Evolutionary conservation across 2,113 vertebrate species (phyloP).

Genomic region (Pongo pygmaeus): DNA sequence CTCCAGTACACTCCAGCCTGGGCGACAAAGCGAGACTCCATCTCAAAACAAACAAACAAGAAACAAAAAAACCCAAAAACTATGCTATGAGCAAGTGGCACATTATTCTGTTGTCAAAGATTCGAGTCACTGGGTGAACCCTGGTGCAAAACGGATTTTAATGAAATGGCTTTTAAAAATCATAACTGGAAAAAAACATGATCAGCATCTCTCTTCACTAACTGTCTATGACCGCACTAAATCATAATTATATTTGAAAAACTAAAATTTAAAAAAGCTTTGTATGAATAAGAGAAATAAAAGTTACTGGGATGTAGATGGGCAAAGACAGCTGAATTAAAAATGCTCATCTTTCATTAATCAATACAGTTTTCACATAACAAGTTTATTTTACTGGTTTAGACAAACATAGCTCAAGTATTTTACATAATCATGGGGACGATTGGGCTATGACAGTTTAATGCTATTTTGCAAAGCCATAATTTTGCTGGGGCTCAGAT

Average conservation of each 20-base stretch:
- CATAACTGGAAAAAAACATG: neutral
- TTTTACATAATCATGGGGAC: constrained; percentile 25
- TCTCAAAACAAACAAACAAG: too few species aligned
- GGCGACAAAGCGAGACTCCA: too few species aligned
- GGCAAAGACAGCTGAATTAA: constrained; percentile 57
- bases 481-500: neutral
- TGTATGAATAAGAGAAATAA: constrained; percentile 30
- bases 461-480: neutral
- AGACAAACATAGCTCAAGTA: constrained; percentile 63
- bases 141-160: neutral
- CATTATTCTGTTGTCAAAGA: neutral
- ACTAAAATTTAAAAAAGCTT: neutral
- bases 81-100: neutral
- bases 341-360: constrained; percentile 72
- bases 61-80: too few species aligned
- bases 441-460: neutral
- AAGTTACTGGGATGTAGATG: constrained; percentile 18
- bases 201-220: neutral
- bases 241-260: neutral
- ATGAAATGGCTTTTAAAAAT: constrained; percentile 42
- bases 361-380: constrained; percentile 54
- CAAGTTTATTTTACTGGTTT: constrained; percentile 68
- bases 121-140: neutral
- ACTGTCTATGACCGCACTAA: neutral
- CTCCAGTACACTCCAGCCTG: too few species aligned